These are phyloP conservation scores for Mionectes olivaceus DNA, from an alignment of 2,797 vertebrate species.

Conservation along the genomic window DNA sequence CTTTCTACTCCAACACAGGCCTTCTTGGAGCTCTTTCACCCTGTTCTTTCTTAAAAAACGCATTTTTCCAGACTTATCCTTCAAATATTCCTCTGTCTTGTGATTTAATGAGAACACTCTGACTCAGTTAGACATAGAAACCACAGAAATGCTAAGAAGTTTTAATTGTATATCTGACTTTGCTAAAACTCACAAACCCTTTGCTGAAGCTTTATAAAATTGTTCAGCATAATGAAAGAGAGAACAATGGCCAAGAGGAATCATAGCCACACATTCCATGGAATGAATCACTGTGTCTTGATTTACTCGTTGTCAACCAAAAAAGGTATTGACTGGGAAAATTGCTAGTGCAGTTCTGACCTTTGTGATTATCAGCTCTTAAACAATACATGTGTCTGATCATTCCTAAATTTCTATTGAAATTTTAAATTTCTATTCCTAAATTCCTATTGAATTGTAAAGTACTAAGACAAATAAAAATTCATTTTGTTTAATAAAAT, in stretches of 20 bases:
- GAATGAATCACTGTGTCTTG: background rate
- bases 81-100: background rate
- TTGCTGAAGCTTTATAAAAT: background rate
- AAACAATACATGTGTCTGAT: conserved; percentile 11
- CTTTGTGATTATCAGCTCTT: background rate
- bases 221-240: background rate
- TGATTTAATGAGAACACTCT: background rate
- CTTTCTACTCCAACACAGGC: background rate
- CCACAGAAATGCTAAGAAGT: background rate
- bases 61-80: background rate
- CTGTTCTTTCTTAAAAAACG: background rate
- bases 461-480: conserved; percentile 70
- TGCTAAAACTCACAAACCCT: background rate
- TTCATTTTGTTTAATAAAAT: conserved; percentile 77
- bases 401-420: background rate
- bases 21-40: background rate
- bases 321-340: background rate
- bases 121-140: background rate
- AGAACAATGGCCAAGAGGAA: background rate
- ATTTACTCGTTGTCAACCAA: conserved; percentile 8
- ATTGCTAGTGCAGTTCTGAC: background rate
- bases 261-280: background rate
- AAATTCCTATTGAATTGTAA: background rate
- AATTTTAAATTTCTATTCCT: too few relatives aligned
- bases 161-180: background rate